phyloP scores from a whole-genome alignment of 2,797 vertebrate species.

The Okamejei kenojei region DNA sequence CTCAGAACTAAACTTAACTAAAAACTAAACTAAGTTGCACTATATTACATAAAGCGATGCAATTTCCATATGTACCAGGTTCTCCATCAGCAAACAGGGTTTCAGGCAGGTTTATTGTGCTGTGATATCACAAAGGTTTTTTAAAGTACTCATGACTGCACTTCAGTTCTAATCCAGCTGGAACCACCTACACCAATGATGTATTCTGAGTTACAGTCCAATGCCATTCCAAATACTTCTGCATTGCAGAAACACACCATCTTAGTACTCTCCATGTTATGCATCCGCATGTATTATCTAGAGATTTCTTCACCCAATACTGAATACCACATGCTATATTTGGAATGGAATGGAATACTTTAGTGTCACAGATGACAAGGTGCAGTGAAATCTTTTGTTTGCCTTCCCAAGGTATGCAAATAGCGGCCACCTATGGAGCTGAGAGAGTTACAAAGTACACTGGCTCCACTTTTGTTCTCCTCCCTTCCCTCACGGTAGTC shows the following conservation, averaged over 20 bases:
- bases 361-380: too few species aligned
- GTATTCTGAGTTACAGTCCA: background rate
- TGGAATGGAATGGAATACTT: too few species aligned
- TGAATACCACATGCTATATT: background rate
- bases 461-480: too few species aligned
- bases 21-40: background rate
- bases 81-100: background rate
- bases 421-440: too few species aligned
- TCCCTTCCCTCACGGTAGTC: too few species aligned
- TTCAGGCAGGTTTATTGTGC: background rate
- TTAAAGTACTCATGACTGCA: background rate
- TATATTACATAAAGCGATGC: background rate
- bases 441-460: too few species aligned
- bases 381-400: too few species aligned
- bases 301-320: background rate
- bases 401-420: too few species aligned
- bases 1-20: too few species aligned
- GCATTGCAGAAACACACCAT: background rate
- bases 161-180: background rate
- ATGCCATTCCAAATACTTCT: background rate
- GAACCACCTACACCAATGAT: background rate
- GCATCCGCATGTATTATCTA: background rate
- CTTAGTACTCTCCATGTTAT: background rate
- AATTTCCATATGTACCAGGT: background rate
- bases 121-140: background rate